A percentile compares a stretch with the other conserved stretches of the same genome.
These are phyloP conservation scores for Psammodynastes pulverulentus DNA, from an alignment of 2,113 vertebrate genomes.

Conservation along the genomic window DNA sequence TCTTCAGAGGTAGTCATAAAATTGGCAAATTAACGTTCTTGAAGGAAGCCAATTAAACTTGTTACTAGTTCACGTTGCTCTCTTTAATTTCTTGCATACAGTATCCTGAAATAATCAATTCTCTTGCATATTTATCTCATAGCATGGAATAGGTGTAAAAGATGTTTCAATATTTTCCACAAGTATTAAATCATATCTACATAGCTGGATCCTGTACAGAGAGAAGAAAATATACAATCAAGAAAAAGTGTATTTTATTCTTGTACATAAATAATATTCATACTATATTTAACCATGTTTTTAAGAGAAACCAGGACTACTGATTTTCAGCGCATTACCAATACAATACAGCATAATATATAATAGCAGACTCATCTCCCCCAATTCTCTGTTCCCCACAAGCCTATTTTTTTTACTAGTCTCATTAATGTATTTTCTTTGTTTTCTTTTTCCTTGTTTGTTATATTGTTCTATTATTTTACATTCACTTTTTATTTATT, in stretches of 20 bases:
- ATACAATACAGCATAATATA: neutral
- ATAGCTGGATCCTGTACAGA: conserved; percentile 71
- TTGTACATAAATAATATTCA: neutral
- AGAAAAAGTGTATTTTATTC: neutral
- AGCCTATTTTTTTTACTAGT: neutral
- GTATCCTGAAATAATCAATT: neutral
- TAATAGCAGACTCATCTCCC: neutral
- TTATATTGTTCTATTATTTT: too few relatives aligned
- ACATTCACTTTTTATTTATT: too few relatives aligned
- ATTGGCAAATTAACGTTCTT: conserved; percentile 28
- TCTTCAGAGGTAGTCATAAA: conserved; percentile 6
- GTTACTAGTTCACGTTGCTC: neutral
- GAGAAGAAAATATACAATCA: neutral
- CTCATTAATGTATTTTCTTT: too few relatives aligned
- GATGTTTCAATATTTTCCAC: conserved; percentile 79
- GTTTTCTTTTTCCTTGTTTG: too few relatives aligned
- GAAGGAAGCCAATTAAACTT: conserved; percentile 32
- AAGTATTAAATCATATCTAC: conserved; percentile 82
- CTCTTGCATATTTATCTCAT: conserved; percentile 34
- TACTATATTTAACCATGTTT: neutral
- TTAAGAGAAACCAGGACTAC: neutral
- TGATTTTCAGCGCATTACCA: neutral
- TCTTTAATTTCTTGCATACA: conserved; percentile 31
- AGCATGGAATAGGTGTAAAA: conserved; percentile 79
- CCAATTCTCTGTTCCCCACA: neutral